phyloP scores from a whole-genome alignment of 2,113 vertebrate genomes.

The Caranx ignobilis region DNA sequence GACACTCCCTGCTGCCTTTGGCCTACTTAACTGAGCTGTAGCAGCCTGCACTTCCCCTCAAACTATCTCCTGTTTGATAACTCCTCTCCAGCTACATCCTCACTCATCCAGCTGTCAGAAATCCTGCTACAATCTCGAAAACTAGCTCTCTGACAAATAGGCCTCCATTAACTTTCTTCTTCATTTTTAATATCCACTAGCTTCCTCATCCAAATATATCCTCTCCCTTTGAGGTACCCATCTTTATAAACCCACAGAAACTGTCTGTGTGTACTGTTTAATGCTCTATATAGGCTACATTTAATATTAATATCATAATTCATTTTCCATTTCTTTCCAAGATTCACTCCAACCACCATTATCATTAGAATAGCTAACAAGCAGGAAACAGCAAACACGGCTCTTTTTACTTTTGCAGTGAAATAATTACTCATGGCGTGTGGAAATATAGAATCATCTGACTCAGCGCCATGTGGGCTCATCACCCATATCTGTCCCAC shows the following conservation, averaged over 20 bases:
- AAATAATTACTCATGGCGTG: too few species aligned
- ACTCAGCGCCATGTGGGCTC: neutral
- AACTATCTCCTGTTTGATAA: conserved; percentile 21
- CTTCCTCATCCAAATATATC: neutral
- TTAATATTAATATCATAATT: too few species aligned
- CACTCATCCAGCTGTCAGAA: conserved; percentile 1
- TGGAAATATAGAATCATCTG: too few species aligned
- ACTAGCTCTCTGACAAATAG: neutral
- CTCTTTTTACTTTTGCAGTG: too few species aligned
- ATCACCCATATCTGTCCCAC: too few species aligned
- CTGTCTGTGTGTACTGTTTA: too few species aligned
- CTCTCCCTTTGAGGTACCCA: neutral
- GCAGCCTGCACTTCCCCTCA: conserved; percentile 25
- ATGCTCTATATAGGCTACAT: neutral
- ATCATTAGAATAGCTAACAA: neutral
- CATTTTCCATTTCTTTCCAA: too few species aligned
- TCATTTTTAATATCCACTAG: neutral
- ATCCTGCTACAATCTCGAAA: neutral
- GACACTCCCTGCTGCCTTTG: conserved; percentile 69
- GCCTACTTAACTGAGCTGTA: conserved; percentile 63
- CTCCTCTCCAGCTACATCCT: conserved; percentile 4
- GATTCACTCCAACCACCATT: neutral
- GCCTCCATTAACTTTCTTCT: neutral
- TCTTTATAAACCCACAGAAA: neutral
- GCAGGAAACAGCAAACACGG: neutral